Evolutionary conservation across 2,113 vertebrate genomes (phyloP).

Genomic region (Anarhynchus alexandrinus): DNA sequence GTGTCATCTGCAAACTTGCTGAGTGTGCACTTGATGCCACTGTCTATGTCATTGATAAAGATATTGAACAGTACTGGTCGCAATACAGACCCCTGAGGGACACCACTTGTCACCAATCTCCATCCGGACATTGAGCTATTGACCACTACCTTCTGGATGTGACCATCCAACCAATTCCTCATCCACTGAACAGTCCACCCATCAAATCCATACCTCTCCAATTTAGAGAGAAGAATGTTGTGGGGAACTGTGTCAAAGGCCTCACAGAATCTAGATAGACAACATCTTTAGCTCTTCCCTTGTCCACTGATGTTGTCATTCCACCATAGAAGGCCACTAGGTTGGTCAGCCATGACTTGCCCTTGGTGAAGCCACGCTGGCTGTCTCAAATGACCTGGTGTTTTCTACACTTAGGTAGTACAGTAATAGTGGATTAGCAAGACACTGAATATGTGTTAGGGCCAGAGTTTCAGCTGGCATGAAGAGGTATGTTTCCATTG

Average conservation of each 20-base stretch:
- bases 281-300: not conserved
- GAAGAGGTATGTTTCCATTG: not conserved
- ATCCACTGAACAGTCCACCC: not conserved
- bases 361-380: not conserved
- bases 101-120: not conserved
- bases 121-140: not conserved
- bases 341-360: not conserved
- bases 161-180: not conserved
- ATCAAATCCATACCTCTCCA: not conserved
- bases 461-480: not conserved
- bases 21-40: not conserved
- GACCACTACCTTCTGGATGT: not conserved
- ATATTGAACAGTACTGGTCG: not conserved
- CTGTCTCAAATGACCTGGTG: not conserved
- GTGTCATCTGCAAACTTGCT: not conserved
- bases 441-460: not conserved
- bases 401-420: not conserved
- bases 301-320: not conserved
- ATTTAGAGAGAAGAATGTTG: not conserved
- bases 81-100: not conserved
- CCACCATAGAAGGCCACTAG: not conserved
- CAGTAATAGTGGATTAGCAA: not conserved
- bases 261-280: not conserved
- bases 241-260: not conserved
- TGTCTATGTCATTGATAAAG: not conserved